These are phyloP conservation scores for Ostrea edulis DNA, from an alignment of 1,140 invertebrate species.

Conservation along the genomic window DNA sequence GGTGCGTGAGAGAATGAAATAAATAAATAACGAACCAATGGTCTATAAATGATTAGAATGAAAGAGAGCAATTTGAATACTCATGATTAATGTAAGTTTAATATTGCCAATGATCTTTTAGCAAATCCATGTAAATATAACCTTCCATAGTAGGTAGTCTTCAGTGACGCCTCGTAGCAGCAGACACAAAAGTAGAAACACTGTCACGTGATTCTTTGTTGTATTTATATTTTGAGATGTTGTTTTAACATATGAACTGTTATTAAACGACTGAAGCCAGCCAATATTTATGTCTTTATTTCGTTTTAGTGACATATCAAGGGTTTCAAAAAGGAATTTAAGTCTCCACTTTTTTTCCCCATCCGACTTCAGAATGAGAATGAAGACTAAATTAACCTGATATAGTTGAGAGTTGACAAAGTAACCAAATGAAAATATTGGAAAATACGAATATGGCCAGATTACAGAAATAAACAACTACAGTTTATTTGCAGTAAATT, in stretches of 20 bases:
- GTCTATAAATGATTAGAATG: conserved; percentile 15
- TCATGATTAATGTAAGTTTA: conserved; percentile 5
- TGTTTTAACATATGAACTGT: conserved; percentile 27
- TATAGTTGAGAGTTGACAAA: too few relatives aligned
- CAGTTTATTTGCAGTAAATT: too few relatives aligned
- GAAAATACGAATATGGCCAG: too few relatives aligned
- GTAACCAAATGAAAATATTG: too few relatives aligned
- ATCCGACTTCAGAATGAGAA: too few relatives aligned
- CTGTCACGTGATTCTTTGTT: conserved; percentile 2
- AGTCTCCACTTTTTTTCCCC: neutral
- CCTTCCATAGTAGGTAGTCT: neutral
- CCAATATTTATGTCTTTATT: neutral
- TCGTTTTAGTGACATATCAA: too few relatives aligned
- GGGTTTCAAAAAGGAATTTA: too few relatives aligned
- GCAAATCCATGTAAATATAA: conserved; percentile 43
- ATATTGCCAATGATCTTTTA: conserved; percentile 43
- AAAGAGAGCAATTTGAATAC: conserved; percentile 23
- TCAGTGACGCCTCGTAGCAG: conserved; percentile 9
- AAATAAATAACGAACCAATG: conserved; percentile 1
- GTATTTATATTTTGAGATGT: conserved; percentile 33
- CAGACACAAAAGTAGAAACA: conserved; percentile 5
- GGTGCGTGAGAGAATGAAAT: neutral
- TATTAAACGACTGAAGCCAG: conserved; percentile 19
- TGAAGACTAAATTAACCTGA: too few relatives aligned
- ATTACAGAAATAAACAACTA: too few relatives aligned